Evolutionary conservation across 1,140 invertebrate genomes (phyloP), one percentile per base, ranked within the genome.

Genomic region (Drosophila takahashii): DNA sequence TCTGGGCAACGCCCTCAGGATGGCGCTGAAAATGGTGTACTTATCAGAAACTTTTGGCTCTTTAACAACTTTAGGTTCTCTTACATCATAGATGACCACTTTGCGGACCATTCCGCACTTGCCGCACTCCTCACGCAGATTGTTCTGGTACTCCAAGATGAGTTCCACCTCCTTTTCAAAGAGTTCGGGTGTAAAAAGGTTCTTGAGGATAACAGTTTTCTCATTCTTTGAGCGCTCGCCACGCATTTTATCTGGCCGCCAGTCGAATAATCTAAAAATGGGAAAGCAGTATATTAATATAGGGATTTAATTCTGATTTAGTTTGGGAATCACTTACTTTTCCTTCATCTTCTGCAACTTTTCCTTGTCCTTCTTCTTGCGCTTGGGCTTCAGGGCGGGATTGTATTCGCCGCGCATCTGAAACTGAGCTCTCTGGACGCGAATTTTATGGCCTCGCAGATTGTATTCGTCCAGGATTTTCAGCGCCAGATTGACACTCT

Each of bases 321-420:
- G 0, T 0, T 34, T 22, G 0, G 8, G 1, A 1, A 27, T 11
- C 15, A n/a, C 93, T 93, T 92, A 97, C 95, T 98, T 99, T 91
- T 99, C 96, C 83, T 99, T 97, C 92, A 96, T 96, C 93, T 98
- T 98, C 92, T 98, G 98, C 58, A 98, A 92, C 90, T 97, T 98
- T 65, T 98, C 95, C 75, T 97, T 95, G 48, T 98, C 96, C 92
- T 98, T 98, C 85, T 96, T 96, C 89, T 96, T 98, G 90, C 96
- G 97, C 91, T 97, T 98, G 3, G 97, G 98, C 92, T 99, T 99
- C 39, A 98, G 94, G 0, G 94, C 95, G 9, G 99, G 98, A 94
- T 99, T 97, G 92, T 97, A 99, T 50, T 96, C 94, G 11, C 99
- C 99, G 93, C 99, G 99, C 93, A 98, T 93, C 91, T 98, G 95